Evolutionary conservation across 2,888 invertebrate genomes (phyloP).

Genomic region (Muschampia plurimacula): DNA sequence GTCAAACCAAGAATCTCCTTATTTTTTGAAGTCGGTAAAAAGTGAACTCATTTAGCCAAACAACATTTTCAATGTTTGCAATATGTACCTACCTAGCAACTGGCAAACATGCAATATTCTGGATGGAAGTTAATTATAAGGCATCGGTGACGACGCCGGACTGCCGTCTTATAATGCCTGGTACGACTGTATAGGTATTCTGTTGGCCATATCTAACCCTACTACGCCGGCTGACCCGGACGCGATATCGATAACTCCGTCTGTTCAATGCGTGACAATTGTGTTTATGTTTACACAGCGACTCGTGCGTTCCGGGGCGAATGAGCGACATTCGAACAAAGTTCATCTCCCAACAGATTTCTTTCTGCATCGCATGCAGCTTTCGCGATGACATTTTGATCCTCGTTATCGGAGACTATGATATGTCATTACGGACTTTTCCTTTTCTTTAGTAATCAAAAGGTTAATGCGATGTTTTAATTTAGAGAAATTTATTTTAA

Average conservation of each 20-base stretch:
- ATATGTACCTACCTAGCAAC: background rate
- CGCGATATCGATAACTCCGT: conserved; percentile 67
- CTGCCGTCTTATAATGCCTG: conserved; percentile 44
- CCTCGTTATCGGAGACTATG: conserved; percentile 5
- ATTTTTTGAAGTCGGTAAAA: too few relatives aligned
- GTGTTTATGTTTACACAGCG: conserved; percentile 59
- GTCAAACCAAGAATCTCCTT: too few relatives aligned
- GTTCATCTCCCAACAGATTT: conserved; percentile 36
- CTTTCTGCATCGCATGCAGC: conserved; percentile 33
- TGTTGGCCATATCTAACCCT: conserved; percentile 52
- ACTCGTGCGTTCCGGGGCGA: conserved; percentile 54
- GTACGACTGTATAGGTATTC: conserved; percentile 49
- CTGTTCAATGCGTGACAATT: conserved; percentile 69
- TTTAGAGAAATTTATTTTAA: background rate
- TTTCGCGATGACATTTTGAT: conserved; percentile 28
- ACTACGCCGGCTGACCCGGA: conserved; percentile 69
- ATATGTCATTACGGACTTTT: background rate
- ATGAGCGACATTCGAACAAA: conserved; percentile 42
- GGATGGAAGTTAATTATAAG: conserved; percentile 19
- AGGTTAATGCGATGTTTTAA: background rate
- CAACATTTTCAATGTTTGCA: background rate
- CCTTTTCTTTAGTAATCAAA: background rate
- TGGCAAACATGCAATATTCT: background rate
- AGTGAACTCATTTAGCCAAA: too few relatives aligned
- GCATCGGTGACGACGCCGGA: conserved; percentile 43